Conservation (phyloP, 2,797 vertebrate species). For the Buphagus erythrorhynchus region DNA sequence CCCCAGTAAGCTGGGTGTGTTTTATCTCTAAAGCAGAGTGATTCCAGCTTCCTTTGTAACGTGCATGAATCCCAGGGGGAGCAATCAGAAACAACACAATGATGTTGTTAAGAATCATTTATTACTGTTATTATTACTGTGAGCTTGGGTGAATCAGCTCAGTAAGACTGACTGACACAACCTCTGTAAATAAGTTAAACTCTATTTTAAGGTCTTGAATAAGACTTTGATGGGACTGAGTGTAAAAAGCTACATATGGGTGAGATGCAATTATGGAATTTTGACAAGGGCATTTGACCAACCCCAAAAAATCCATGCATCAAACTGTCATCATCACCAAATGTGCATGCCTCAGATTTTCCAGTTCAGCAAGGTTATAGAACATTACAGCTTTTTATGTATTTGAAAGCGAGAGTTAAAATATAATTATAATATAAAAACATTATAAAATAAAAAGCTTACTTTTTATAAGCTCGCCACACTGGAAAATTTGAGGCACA, state of each 20-base stretch:
- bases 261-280: constrained; percentile 17
- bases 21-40: constrained; percentile 27
- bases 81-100: neutral
- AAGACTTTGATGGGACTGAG: neutral
- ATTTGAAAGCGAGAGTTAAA: constrained; percentile 25
- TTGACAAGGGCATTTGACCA: constrained; percentile 7
- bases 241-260: neutral
- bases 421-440: constrained; percentile 58
- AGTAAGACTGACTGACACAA: neutral
- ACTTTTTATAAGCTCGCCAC: constrained; percentile 11
- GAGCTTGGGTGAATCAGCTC: neutral
- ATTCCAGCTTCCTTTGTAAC: constrained; percentile 26
- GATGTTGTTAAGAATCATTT: neutral
- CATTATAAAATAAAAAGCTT: constrained; percentile 53
- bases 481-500: constrained; percentile 61
- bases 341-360: constrained; percentile 47
- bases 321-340: constrained; percentile 45
- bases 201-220: neutral
- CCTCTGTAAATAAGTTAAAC: neutral
- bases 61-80: neutral
- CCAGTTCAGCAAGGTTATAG: constrained; percentile 52
- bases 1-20: neutral
- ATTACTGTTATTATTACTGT: neutral
- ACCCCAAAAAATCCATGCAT: constrained; percentile 40
- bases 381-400: constrained; percentile 6